Conservation (phyloP, 2,113 vertebrate species). For the Tyto alba region DNA sequence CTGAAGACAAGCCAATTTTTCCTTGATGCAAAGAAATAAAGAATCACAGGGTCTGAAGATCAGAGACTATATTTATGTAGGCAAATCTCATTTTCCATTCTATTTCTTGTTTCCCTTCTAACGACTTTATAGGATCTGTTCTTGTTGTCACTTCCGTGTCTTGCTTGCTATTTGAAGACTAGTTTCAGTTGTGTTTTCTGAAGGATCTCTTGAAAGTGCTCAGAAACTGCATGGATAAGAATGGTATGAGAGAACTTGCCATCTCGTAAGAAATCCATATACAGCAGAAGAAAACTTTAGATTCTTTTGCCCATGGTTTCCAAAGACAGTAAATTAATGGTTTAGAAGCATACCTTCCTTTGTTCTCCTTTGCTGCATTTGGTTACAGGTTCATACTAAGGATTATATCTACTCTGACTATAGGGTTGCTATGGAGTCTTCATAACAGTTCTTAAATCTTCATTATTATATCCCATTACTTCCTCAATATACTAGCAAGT, state of each 20-base stretch:
- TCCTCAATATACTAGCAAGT: neutral
- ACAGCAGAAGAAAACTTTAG: neutral
- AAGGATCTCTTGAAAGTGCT: neutral
- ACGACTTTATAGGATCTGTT: neutral
- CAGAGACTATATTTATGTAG: neutral
- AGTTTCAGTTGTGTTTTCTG: neutral
- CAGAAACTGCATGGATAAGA: neutral
- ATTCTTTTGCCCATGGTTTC: neutral
- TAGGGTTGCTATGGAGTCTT: neutral
- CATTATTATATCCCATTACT: neutral
- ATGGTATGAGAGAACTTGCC: neutral
- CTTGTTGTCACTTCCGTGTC: neutral
- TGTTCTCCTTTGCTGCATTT: neutral
- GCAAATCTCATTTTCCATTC: neutral
- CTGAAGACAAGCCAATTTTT: neutral
- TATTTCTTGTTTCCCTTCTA: neutral
- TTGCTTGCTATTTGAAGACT: neutral
- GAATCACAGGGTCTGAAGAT: neutral
- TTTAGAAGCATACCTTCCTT: neutral
- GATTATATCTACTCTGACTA: neutral
- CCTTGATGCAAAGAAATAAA: neutral
- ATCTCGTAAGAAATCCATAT: neutral
- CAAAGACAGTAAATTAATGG: neutral
- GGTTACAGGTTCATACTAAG: neutral
- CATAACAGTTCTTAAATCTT: neutral